Conservation (phyloP, 2,113 vertebrate genomes). For the Pardalotus punctatus region DNA sequence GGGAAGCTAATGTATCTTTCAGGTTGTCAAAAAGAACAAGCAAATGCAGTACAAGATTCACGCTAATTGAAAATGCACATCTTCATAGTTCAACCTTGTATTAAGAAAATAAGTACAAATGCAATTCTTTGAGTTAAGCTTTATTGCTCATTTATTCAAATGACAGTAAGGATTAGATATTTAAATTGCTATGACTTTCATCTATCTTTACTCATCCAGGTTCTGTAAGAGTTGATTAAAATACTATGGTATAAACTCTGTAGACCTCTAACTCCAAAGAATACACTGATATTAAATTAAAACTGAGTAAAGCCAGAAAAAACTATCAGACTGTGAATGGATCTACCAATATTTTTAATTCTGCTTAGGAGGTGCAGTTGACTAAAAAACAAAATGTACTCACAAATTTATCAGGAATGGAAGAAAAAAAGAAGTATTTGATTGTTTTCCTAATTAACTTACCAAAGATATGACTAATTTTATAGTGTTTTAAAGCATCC, state of each 20-base stretch:
- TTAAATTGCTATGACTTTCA: neutral
- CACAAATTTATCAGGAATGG: neutral
- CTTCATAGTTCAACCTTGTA: neutral
- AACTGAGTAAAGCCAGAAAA: neutral
- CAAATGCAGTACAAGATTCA: neutral
- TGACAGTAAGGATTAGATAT: neutral
- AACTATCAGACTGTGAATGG: neutral
- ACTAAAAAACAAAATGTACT: neutral
- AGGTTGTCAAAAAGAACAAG: neutral
- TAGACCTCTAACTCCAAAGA: neutral
- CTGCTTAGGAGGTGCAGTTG: neutral
- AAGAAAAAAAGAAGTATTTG: neutral
- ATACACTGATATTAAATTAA: neutral
- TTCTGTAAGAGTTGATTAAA: neutral
- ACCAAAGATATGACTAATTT: neutral
- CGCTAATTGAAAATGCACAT: neutral
- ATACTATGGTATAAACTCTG: neutral
- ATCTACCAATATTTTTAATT: neutral
- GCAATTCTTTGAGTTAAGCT: neutral
- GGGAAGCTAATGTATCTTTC: neutral
- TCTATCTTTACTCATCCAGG: neutral
- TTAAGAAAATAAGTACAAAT: neutral
- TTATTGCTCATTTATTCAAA: neutral
- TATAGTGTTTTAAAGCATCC: neutral
- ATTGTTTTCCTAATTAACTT: neutral